Percentiles rank a stretch among this genome's conserved stretches.
phyloP scores from a whole-genome alignment of 2,888 invertebrate species.

The Eumacrocentrus americanus region DNA sequence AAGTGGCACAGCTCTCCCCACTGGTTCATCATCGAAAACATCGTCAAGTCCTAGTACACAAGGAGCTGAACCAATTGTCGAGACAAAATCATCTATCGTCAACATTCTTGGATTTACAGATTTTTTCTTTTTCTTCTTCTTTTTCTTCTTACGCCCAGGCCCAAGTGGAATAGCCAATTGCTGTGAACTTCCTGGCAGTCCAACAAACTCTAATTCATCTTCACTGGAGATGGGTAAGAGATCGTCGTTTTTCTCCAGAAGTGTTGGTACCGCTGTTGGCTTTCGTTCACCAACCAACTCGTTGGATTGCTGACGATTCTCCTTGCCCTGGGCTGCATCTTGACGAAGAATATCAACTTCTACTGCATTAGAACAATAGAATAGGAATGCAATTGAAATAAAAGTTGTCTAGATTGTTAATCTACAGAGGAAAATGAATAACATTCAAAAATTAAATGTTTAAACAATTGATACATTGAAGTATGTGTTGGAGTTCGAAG shows the following conservation, averaged over 20 bases:
- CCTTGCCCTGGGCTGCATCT: slow-evolving; percentile 59
- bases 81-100: slow-evolving; percentile 38
- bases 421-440: no score
- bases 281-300: slow-evolving; percentile 42
- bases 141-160: slow-evolving; percentile 33
- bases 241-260: slow-evolving; percentile 54
- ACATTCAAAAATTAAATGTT: neutral
- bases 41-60: slow-evolving; percentile 7
- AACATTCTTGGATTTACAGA: slow-evolving; percentile 37
- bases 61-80: slow-evolving; percentile 29
- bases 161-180: slow-evolving; percentile 30
- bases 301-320: slow-evolving; percentile 53
- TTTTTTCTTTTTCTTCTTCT: slow-evolving; percentile 48
- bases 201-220: slow-evolving; percentile 57
- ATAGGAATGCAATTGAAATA: neutral
- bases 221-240: slow-evolving; percentile 58
- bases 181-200: slow-evolving; percentile 43
- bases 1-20: neutral
- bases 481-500: no score
- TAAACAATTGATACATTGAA: no score
- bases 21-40: neutral
- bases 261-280: slow-evolving; percentile 37
- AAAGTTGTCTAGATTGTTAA: neutral
- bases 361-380: slow-evolving; percentile 51
- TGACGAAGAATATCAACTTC: slow-evolving; percentile 53